A percentile compares a stretch with the other conserved stretches of the same genome.
These are phyloP conservation scores for Acromyrmex heyeri DNA, from an alignment of 1,140 invertebrate genomes.

Conservation along the genomic window DNA sequence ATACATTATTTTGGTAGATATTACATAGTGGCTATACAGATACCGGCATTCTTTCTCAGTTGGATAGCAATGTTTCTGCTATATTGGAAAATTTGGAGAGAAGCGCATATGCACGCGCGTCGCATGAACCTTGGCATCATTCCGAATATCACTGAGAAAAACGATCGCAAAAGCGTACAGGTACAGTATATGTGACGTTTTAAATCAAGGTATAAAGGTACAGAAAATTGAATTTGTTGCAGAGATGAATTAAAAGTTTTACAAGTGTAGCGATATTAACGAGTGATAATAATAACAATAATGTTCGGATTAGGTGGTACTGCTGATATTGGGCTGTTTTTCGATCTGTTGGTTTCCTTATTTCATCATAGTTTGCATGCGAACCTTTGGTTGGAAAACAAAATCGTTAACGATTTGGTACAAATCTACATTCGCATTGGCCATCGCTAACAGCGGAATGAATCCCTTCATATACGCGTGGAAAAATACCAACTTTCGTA, in stretches of 20 bases:
- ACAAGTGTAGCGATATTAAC: background rate
- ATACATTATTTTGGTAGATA: conserved; percentile 13
- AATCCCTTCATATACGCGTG: conserved; percentile 94
- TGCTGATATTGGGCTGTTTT: conserved; percentile 50
- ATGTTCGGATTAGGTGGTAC: conserved; percentile 28
- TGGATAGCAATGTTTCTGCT: conserved; percentile 91
- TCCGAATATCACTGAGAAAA: conserved; percentile 79
- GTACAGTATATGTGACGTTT: background rate
- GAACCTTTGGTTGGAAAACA: background rate
- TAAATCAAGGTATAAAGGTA: background rate
- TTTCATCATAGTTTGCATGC: background rate
- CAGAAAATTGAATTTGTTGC: background rate
- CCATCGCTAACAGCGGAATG: conserved; percentile 91
- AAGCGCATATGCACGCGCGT: conserved; percentile 90
- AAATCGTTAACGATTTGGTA: background rate
- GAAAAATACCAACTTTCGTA: conserved; percentile 92
- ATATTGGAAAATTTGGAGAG: conserved; percentile 92
- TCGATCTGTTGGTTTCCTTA: conserved; percentile 49
- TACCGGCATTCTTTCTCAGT: conserved; percentile 90
- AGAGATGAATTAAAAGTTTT: background rate
- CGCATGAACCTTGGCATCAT: conserved; percentile 89
- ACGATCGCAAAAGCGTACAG: conserved; percentile 36
- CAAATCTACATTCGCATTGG: conserved; percentile 84
- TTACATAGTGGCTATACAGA: conserved; percentile 86
- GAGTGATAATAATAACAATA: background rate